Percentiles rank a stretch among this genome's conserved stretches.
Evolutionary conservation across 2,113 vertebrate genomes (phyloP).

Genomic region (Emberiza fucata): DNA sequence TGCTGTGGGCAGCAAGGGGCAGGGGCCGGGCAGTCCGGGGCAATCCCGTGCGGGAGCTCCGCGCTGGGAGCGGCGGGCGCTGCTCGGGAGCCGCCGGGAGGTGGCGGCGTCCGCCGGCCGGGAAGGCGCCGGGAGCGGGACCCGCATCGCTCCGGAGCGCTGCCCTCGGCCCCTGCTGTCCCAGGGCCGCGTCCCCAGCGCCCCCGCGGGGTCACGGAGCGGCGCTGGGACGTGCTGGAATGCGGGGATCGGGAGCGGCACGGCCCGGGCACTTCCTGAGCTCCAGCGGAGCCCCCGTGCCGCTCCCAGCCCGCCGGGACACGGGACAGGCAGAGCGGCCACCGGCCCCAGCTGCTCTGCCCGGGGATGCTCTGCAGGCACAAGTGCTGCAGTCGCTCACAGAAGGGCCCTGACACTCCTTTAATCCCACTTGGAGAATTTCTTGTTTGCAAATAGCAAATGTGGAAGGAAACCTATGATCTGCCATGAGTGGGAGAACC

Average conservation of each 20-base stretch:
- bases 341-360: accelerated
- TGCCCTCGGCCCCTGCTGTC: not conserved
- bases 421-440: not conserved
- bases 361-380: not conserved
- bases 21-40: not conserved
- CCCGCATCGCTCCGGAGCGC: not conserved
- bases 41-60: not conserved
- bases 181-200: not conserved
- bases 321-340: not conserved
- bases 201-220: not conserved
- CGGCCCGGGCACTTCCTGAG: not conserved
- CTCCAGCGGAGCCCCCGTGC: accelerated
- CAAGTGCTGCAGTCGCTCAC: not conserved
- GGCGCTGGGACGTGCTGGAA: not conserved
- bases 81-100: conserved; percentile 23
- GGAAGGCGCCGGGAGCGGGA: not conserved
- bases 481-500: not conserved
- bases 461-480: not conserved
- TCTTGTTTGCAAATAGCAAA: not conserved
- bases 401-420: not conserved
- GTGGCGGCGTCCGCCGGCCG: conserved; percentile 14
- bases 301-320: not conserved
- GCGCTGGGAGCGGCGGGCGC: not conserved
- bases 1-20: not conserved
- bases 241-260: not conserved